Evolutionary conservation across 2,113 vertebrate species (phyloP).

Genomic region (Dinomys branickii): DNA sequence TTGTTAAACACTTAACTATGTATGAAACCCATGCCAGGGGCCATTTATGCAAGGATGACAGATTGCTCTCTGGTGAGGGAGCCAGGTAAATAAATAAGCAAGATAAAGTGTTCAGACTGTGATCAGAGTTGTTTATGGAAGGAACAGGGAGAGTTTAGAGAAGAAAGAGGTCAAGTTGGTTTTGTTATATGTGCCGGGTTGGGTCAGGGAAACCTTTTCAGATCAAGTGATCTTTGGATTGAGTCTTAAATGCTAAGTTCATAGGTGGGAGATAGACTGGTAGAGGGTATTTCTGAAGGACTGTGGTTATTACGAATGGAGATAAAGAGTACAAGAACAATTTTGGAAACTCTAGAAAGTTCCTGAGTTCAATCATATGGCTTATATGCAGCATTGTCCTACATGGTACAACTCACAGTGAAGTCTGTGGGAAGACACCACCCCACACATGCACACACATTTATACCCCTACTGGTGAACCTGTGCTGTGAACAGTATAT

Average conservation of each 20-base stretch:
- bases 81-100: background rate
- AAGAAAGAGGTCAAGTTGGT: background rate
- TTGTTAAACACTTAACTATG: background rate
- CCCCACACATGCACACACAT: fast-evolving
- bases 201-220: background rate
- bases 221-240: background rate
- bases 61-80: background rate
- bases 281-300: background rate
- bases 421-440: background rate
- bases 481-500: background rate
- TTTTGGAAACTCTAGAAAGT: background rate
- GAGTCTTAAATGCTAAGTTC: background rate
- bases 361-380: background rate
- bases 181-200: background rate
- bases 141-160: background rate
- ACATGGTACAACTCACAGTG: background rate
- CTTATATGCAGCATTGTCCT: fast-evolving
- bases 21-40: background rate
- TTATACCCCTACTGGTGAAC: background rate
- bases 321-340: fast-evolving
- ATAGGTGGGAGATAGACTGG: fast-evolving
- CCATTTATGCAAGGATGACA: background rate
- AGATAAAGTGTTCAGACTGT: background rate
- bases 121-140: background rate
- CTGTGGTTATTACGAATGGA: background rate